Conservation (phyloP, 2,113 vertebrate species). For the Zootoca vivipara region DNA sequence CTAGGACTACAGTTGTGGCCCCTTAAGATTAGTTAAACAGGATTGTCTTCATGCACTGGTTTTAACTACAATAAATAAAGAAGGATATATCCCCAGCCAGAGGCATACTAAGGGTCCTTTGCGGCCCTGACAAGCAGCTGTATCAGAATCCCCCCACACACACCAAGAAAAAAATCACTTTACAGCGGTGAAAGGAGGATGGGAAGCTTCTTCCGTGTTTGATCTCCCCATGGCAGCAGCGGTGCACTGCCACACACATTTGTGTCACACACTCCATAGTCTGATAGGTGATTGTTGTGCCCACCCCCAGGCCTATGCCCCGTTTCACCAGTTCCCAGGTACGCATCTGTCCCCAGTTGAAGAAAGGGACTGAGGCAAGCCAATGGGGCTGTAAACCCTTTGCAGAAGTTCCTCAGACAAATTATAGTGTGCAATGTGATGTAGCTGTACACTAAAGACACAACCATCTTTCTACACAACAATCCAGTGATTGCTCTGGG, state of each 20-base stretch:
- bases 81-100: conserved; percentile 25
- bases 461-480: not conserved
- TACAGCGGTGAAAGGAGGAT: too few species aligned
- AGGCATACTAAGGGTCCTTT: too few species aligned
- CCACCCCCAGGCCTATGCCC: too few species aligned
- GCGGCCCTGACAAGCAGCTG: too few species aligned
- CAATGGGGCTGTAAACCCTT: conserved; percentile 35
- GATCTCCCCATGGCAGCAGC: too few species aligned
- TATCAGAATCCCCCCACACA: too few species aligned
- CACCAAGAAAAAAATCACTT: too few species aligned
- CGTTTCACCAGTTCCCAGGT: too few species aligned
- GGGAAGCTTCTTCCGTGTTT: too few species aligned
- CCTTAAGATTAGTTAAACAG: conserved; percentile 48
- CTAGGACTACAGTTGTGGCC: conserved; percentile 58
- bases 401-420: not conserved
- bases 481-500: not conserved
- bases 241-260: too few species aligned
- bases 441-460: not conserved
- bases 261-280: too few species aligned
- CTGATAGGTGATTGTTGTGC: too few species aligned
- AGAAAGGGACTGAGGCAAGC: conserved; percentile 36
- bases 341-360: not conserved
- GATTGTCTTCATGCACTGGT: conserved; percentile 42
- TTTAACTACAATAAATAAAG: conserved; percentile 53
- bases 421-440: not conserved